Conservation (phyloP, 2,888 invertebrate species). For the Siphlonurus alternatus region DNA sequence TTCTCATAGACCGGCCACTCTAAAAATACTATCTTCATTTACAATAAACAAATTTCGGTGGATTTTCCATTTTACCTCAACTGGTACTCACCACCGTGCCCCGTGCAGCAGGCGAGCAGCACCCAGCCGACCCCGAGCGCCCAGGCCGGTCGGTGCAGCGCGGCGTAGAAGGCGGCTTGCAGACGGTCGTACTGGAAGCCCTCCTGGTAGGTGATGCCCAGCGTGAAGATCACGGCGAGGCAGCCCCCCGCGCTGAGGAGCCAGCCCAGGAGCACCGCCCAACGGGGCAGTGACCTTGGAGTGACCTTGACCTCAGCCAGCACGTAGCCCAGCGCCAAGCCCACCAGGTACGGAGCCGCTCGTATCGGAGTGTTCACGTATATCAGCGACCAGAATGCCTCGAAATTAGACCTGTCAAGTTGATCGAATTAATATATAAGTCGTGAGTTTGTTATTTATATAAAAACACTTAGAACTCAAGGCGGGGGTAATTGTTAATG, state of each 20-base stretch:
- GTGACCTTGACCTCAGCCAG: neutral
- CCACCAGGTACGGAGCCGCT: neutral
- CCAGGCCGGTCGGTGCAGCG: neutral
- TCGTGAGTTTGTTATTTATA: too few relatives aligned
- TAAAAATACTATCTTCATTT: too few relatives aligned
- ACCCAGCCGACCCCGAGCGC: neutral
- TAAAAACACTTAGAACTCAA: too few relatives aligned
- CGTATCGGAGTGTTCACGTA: neutral
- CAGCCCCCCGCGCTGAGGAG: neutral
- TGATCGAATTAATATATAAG: too few relatives aligned
- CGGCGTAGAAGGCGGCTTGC: neutral
- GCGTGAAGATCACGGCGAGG: neutral
- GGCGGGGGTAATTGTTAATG: too few relatives aligned
- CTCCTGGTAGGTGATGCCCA: neutral
- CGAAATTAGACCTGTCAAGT: too few relatives aligned
- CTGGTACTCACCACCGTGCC: neutral
- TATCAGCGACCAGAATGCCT: neutral
- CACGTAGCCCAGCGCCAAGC: neutral
- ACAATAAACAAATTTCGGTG: too few relatives aligned
- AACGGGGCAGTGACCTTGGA: neutral
- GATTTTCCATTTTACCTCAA: too few relatives aligned
- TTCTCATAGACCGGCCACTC: too few relatives aligned
- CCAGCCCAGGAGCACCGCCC: neutral
- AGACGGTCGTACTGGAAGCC: neutral
- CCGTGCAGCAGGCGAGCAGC: neutral